Percentiles rank a stretch among this genome's conserved stretches.
phyloP scores from a whole-genome alignment of 2,797 vertebrate genomes.

The Bovichtus diacanthus region DNA sequence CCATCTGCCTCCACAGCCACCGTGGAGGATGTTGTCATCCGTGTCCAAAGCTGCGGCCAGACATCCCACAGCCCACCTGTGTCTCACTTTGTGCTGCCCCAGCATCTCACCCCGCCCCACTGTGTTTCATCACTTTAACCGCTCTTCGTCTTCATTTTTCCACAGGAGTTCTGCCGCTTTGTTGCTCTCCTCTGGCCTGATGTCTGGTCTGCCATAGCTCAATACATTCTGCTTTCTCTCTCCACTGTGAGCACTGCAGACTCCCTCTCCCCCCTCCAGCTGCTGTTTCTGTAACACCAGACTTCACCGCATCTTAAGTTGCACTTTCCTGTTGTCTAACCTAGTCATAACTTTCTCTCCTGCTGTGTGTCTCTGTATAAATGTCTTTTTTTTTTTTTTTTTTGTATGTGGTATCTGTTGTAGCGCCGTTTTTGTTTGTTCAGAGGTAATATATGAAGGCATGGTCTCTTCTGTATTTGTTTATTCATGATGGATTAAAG shows the following conservation, averaged over 20 bases:
- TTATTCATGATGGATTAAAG: constrained; percentile 57
- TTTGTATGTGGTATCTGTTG: constrained; percentile 46
- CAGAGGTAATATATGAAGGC: constrained; percentile 71
- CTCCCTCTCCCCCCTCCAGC: not conserved
- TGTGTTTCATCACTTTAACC: constrained; percentile 30
- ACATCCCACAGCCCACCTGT: constrained; percentile 36
- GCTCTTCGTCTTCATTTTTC: not conserved
- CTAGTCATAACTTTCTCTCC: constrained; percentile 25
- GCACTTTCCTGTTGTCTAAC: constrained; percentile 49
- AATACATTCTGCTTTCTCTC: constrained; percentile 18
- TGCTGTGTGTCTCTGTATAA: constrained; percentile 46
- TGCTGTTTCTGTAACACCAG: constrained; percentile 31
- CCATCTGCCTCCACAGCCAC: constrained; percentile 31
- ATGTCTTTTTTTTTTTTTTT: constrained; percentile 37
- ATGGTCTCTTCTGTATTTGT: constrained; percentile 52
- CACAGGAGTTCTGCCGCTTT: constrained; percentile 24
- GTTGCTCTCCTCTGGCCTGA: constrained; percentile 7
- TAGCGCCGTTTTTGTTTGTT: constrained; percentile 62
- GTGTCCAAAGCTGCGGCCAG: constrained; percentile 27
- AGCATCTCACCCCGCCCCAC: not conserved
- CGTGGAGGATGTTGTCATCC: constrained; percentile 40
- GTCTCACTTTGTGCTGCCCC: constrained; percentile 16
- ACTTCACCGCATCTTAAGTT: constrained; percentile 40
- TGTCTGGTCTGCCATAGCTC: constrained; percentile 22
- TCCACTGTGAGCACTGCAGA: constrained; percentile 8